Conservation (phyloP, 35 echinoderm and acorn worm species). For the Heliocidaris tuberculata region DNA sequence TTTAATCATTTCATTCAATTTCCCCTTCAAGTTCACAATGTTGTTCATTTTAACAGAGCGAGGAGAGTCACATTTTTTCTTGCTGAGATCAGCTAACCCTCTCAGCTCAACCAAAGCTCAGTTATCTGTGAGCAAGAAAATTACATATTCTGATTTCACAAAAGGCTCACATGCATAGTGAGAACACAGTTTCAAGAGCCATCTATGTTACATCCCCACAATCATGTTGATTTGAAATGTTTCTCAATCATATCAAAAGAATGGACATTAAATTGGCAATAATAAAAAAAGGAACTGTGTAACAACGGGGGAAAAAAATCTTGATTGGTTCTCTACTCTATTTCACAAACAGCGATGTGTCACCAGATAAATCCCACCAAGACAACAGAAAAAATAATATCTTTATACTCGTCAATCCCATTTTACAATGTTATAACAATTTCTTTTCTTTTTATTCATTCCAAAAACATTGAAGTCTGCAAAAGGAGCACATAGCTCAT, state of each 20-base stretch:
- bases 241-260: no score
- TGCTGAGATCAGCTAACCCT: neutral
- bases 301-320: neutral
- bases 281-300: no score
- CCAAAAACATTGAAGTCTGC: no score
- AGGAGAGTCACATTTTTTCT: neutral
- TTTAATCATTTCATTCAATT: no score
- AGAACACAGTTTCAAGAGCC: no score
- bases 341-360: neutral
- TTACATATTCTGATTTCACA: neutral
- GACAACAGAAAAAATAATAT: neutral
- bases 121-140: neutral
- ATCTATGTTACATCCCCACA: no score
- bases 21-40: no score
- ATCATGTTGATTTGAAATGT: no score
- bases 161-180: neutral
- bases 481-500: no score
- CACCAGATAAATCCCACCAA: neutral
- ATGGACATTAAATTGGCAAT: no score
- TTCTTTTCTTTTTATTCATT: neutral
- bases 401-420: neutral
- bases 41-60: no score
- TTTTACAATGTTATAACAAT: neutral
- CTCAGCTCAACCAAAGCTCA: neutral
- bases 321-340: neutral